Conservation (phyloP, 2,888 invertebrate species). For the Tubulanus polymorphus region DNA sequence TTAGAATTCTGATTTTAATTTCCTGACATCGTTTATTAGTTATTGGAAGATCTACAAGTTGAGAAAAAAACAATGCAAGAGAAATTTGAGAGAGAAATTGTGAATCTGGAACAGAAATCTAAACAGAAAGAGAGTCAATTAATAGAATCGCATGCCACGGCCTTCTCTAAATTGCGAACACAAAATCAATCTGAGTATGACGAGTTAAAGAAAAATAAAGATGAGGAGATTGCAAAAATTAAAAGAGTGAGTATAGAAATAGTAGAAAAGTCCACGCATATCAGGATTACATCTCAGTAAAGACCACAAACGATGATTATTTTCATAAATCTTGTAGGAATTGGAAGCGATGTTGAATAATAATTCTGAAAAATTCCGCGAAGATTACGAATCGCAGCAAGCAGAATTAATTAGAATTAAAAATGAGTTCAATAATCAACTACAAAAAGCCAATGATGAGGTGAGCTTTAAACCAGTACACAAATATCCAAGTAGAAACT, state of each 20-base stretch:
- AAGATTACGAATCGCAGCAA: conserved; percentile 29
- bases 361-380: conserved; percentile 23
- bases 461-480: conserved; percentile 20
- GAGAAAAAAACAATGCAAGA: conserved; percentile 43
- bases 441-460: conserved; percentile 37
- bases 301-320: no score
- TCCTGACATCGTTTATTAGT: no score
- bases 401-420: conserved; percentile 33
- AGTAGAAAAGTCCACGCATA: no score
- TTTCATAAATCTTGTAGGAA: no score
- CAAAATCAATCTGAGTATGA: conserved; percentile 26
- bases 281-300: no score
- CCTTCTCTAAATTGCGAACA: conserved; percentile 23
- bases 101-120: conserved; percentile 25
- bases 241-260: conserved; percentile 32
- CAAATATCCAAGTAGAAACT: neutral
- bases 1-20: no score
- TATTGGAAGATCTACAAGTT: conserved; percentile 39
- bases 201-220: conserved; percentile 24
- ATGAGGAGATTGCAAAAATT: conserved; percentile 25
- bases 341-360: conserved; percentile 25
- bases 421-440: conserved; percentile 31
- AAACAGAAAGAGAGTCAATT: conserved; percentile 24
- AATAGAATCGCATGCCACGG: conserved; percentile 22
- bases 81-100: conserved; percentile 35